A percentile compares a stretch with the other conserved stretches of the same genome.
These are phyloP conservation scores for Sweltsa coloradensis DNA, from an alignment of 1,140 invertebrate species.

Conservation along the genomic window DNA sequence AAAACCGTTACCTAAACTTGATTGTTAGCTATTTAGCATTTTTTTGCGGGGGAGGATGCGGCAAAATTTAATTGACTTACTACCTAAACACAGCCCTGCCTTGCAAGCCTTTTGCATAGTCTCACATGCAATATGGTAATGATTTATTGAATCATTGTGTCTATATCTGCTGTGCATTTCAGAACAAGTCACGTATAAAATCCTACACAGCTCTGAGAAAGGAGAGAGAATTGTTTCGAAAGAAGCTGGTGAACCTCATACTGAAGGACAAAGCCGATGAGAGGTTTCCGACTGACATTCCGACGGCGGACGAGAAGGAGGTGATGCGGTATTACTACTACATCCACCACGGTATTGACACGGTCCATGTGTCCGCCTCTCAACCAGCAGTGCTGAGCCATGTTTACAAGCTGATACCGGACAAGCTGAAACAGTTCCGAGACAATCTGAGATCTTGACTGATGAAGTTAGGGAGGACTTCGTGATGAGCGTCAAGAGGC, in stretches of 20 bases:
- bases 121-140: too few relatives aligned
- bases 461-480: constrained; percentile 58
- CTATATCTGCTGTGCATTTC: too few relatives aligned
- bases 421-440: constrained; percentile 30
- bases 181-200: constrained; percentile 25
- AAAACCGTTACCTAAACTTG: too few relatives aligned
- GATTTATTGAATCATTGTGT: too few relatives aligned
- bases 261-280: constrained; percentile 25
- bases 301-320: constrained; percentile 49
- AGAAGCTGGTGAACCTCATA: constrained; percentile 61
- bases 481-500: constrained; percentile 73
- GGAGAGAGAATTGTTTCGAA: constrained; percentile 70
- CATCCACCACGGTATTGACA: constrained; percentile 76
- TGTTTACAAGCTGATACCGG: constrained; percentile 34
- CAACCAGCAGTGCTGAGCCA: constrained; percentile 37
- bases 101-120: too few relatives aligned
- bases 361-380: constrained; percentile 69
- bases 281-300: constrained; percentile 25
- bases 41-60: too few relatives aligned
- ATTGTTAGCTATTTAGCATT: too few relatives aligned
- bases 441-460: too few relatives aligned
- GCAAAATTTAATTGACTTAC: too few relatives aligned
- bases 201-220: constrained; percentile 53
- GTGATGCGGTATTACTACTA: constrained; percentile 80
- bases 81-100: too few relatives aligned